Evolutionary conservation across 2,113 vertebrate species (phyloP).

Genomic region (Empidonax alnorum): DNA sequence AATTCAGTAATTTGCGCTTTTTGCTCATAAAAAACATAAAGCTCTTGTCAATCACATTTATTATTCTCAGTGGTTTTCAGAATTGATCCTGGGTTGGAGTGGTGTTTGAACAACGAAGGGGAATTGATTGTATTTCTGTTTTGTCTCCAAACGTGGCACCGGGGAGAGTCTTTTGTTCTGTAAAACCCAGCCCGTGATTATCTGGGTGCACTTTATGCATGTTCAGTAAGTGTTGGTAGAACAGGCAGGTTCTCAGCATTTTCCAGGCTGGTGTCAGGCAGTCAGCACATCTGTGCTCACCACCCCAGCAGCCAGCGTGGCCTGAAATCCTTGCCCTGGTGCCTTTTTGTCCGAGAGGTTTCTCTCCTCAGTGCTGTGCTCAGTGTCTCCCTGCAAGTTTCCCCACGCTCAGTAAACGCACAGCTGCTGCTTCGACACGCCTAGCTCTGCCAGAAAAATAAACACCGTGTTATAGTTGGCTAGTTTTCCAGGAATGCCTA

Average conservation of each 20-base stretch:
- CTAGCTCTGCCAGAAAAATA: neutral
- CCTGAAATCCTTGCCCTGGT: neutral
- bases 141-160: neutral
- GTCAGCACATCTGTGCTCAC: neutral
- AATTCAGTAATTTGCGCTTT: neutral
- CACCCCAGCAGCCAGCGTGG: neutral
- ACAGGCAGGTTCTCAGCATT: neutral
- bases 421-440: neutral
- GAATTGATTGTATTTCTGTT: neutral
- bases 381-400: neutral
- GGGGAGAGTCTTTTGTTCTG: neutral
- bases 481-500: neutral
- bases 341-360: neutral
- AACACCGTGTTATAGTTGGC: neutral
- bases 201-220: accelerated
- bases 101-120: neutral
- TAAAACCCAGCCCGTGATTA: neutral
- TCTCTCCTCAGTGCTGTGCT: neutral
- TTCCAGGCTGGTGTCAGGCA: neutral
- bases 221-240: neutral
- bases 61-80: neutral
- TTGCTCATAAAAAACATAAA: neutral
- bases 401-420: neutral
- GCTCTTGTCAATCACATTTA: neutral
- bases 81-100: neutral